Conservation (phyloP, 64 coral and sea anemone genomes). For the Trachythela sp. region DNA sequence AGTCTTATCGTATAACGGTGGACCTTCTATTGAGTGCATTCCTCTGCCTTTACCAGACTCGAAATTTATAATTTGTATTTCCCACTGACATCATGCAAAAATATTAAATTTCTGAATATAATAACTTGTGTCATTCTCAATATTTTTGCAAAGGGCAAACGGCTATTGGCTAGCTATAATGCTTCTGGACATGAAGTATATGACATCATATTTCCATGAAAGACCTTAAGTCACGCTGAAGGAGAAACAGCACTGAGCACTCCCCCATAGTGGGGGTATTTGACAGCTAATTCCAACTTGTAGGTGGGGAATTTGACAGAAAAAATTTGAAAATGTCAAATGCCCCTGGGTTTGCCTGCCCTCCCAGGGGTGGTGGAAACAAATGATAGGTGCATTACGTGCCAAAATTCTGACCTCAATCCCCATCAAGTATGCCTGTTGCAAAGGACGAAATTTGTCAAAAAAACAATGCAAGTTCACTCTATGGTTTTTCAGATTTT, state of each 20-base stretch:
- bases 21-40: constrained; percentile 30
- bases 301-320: neutral
- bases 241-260: neutral
- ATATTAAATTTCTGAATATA: too few species aligned
- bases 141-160: too few species aligned
- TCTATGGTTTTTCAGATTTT: constrained; percentile 53
- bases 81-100: too few species aligned
- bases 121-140: too few species aligned
- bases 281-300: neutral
- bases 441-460: constrained; percentile 42
- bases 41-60: constrained; percentile 6
- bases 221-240: too few species aligned
- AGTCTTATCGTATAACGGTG: constrained; percentile 49
- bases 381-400: neutral
- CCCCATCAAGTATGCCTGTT: neutral
- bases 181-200: too few species aligned
- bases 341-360: neutral
- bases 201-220: too few species aligned
- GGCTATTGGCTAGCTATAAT: too few species aligned
- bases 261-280: neutral
- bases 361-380: neutral
- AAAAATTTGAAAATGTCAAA: constrained; percentile 3
- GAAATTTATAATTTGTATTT: neutral
- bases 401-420: too few species aligned
- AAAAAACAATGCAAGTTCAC: constrained; percentile 22